These are phyloP conservation scores for Amiota mariae DNA, from an alignment of 2,888 invertebrate genomes.

Conservation along the genomic window DNA sequence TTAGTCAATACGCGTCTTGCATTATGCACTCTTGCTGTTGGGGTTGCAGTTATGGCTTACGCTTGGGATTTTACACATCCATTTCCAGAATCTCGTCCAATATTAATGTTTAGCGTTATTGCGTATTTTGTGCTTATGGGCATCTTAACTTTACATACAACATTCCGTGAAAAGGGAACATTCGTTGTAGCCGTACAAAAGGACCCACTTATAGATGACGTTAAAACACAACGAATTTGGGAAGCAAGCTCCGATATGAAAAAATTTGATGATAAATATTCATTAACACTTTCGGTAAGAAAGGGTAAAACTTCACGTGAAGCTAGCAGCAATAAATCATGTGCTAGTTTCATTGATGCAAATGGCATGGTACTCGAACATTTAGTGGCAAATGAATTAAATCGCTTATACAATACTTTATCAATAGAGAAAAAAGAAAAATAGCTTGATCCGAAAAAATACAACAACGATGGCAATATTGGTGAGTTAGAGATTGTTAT, in stretches of 20 bases:
- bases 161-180: slow-evolving; percentile 95
- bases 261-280: slow-evolving; percentile 96
- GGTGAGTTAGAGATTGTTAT: too few relatives aligned
- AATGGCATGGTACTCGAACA: slow-evolving; percentile 87
- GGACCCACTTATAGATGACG: slow-evolving; percentile 79
- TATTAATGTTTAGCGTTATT: slow-evolving; percentile 86
- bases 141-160: slow-evolving; percentile 91
- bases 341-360: slow-evolving; percentile 91
- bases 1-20: slow-evolving; percentile 93
- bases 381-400: slow-evolving; percentile 85
- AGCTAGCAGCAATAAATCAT: slow-evolving; percentile 84
- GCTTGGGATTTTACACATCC: slow-evolving; percentile 97
- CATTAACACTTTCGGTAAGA: slow-evolving; percentile 82
- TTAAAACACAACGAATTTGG: slow-evolving; percentile 83
- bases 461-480: not conserved
- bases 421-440: slow-evolving; percentile 86
- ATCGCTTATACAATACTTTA: too few relatives aligned
- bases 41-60: slow-evolving; percentile 93
- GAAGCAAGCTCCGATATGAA: slow-evolving; percentile 93
- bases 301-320: slow-evolving; percentile 81
- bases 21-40: slow-evolving; percentile 93
- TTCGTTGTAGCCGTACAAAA: slow-evolving; percentile 95
- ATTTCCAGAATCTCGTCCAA: slow-evolving; percentile 92
- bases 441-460: slow-evolving; percentile 73
- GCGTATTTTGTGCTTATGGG: slow-evolving; percentile 95